Base-by-base conservation (phyloP, 2,888 invertebrate genomes). In the Acrobasis consociella region DNA sequence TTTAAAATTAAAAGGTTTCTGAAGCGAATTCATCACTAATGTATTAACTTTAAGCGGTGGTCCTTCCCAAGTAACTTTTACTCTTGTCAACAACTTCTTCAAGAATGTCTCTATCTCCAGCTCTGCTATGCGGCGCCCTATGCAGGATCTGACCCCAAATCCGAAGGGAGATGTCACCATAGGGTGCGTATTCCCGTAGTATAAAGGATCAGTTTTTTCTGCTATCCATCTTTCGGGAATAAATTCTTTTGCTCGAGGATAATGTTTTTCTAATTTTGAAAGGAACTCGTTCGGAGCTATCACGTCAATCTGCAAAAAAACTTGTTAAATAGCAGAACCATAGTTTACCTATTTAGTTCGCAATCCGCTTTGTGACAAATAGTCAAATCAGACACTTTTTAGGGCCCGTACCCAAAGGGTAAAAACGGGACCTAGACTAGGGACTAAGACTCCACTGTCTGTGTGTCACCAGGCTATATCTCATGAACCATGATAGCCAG, bases 241-340 rank as follows among this genome's bases (percentile, higher is more conserved):
- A 74, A 94, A 96, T 49, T 93, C 85, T 0, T 89, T 77, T 1
- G 95, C 88, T 56, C 92, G 81, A 2, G 93, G 87, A 74, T 95
- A 96, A 75, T 95, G 89, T 70, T 93, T 81, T 15, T 91, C 91
- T 67, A 80, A 59, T 49, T 72, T 82, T 65, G 95, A 95, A 65
- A 95, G 92, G 61, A 94, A 94, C 78, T 95, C 94, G 66, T 96
- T 95, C 66, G 95, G 96, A 77, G 97, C 95, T 61, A 97, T 91
- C 0, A 97, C 94, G 77, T 96, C 95, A 0, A 96, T 94, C 95
- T 96, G 84, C 37, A 91, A 86, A 51, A 13, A 61, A 61, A n/a
- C n/a, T n/a, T 13, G 16, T 46, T 22, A 22, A 22, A 22, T 22
- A 22, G 22, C 22, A 2, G 3, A 22, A 22, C 22, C 22, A 2